Evolutionary conservation across 2,888 invertebrate genomes (phyloP).

Genomic region (Melieria picta): DNA sequence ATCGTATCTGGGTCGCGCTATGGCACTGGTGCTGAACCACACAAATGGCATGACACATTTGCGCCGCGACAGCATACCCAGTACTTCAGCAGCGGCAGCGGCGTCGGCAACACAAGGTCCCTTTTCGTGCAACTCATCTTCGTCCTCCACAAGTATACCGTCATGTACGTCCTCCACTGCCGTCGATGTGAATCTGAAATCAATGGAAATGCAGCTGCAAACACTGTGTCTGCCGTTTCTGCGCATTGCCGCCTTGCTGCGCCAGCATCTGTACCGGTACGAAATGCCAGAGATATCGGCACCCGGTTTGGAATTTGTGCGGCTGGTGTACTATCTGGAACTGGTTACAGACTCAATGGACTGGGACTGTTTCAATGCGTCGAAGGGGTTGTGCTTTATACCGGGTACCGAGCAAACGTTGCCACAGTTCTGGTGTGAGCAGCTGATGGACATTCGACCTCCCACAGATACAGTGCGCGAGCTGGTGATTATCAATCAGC

Average conservation of each 20-base stretch:
- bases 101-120: conserved; percentile 37
- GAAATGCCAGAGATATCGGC: conserved; percentile 76
- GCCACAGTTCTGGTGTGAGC: conserved; percentile 76
- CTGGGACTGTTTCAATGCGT: conserved; percentile 74
- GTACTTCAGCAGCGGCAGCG: conserved; percentile 49
- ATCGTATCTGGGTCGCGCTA: conserved; percentile 60
- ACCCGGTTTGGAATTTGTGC: conserved; percentile 78
- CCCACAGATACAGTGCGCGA: conserved; percentile 68
- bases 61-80: conserved; percentile 60
- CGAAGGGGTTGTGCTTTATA: conserved; percentile 73
- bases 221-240: conserved; percentile 85
- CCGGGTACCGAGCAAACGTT: conserved; percentile 68
- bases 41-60: conserved; percentile 60
- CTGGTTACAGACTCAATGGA: conserved; percentile 75
- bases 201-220: conserved; percentile 73
- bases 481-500: conserved; percentile 76
- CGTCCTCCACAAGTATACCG: conserved; percentile 1
- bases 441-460: conserved; percentile 69
- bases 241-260: conserved; percentile 82
- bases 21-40: conserved; percentile 62
- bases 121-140: conserved; percentile 31
- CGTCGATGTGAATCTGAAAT: conserved; percentile 60
- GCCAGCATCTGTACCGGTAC: conserved; percentile 84
- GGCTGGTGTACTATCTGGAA: conserved; percentile 81
- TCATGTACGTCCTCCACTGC: conserved; percentile 34